A percentile compares a stretch with the other conserved stretches of the same genome.
Conservation (phyloP, 2,113 vertebrate genomes). For the Xiphophorus maculatus region DNA sequence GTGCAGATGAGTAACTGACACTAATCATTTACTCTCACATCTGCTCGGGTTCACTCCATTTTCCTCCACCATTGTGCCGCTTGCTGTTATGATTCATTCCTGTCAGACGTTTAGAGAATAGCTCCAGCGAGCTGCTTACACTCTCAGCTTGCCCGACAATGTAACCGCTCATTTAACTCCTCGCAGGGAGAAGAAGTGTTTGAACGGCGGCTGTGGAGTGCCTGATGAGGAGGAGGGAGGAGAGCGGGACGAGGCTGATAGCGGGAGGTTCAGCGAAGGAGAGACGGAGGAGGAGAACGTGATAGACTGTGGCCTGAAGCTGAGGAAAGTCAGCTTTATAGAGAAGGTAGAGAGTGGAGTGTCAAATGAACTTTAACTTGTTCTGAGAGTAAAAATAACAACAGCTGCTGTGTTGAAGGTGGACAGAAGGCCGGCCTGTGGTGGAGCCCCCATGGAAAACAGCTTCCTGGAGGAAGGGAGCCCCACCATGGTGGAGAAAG, state of each 20-base stretch:
- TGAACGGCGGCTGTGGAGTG: slow-evolving; percentile 91
- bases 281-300: slow-evolving; percentile 87
- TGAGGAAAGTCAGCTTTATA: slow-evolving; percentile 95
- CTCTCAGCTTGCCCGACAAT: slow-evolving; percentile 13
- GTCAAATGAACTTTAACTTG: background rate
- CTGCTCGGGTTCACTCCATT: slow-evolving; percentile 4
- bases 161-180: slow-evolving; percentile 15
- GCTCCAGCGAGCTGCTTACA: background rate
- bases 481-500: slow-evolving; percentile 95
- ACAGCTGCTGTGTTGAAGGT: slow-evolving; percentile 54
- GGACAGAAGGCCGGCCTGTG: slow-evolving; percentile 74
- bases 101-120: slow-evolving; percentile 14
- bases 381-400: background rate
- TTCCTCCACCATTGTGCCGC: slow-evolving; percentile 4
- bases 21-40: slow-evolving; percentile 12
- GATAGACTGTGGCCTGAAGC: slow-evolving; percentile 89
- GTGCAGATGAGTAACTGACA: background rate
- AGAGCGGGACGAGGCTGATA: slow-evolving; percentile 86
- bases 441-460: slow-evolving; percentile 71
- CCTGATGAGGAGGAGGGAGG: slow-evolving; percentile 88
- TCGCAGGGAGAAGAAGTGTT: slow-evolving; percentile 85
- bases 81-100: slow-evolving; percentile 34
- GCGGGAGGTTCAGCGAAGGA: slow-evolving; percentile 80
- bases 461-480: slow-evolving; percentile 92
- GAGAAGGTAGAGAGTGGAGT: slow-evolving; percentile 76